Evolutionary conservation across 2,113 vertebrate species (phyloP), one percentile per base, ranked within the genome.

Genomic region (Pachycephala philippinensis): DNA sequence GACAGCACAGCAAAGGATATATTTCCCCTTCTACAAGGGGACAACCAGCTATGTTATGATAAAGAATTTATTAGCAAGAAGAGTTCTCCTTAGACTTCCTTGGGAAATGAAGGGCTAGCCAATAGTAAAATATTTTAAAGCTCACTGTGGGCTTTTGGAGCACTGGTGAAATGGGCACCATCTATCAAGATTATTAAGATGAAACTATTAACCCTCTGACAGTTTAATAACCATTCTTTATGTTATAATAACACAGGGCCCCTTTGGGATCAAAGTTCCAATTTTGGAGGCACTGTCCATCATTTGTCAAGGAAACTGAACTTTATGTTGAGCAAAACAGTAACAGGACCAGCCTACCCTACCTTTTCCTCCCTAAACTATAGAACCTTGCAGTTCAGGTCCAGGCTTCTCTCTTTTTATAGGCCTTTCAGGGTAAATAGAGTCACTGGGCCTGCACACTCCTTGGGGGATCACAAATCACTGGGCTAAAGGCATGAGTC

Each of bases 181-280:
- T 97, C 97, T 97, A 98, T 97, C 96, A 98, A 97, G 97, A 96
- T 98, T 98, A 98, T 98, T 98, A 98, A 98, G 96, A 98, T 98
- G 95, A 98, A 98, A 97, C 97, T 97, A 97, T 98, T 98, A 97
- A 97, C 97, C 93, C 97, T 96, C 93, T 97, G 98, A 98, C 97
- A 98, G 96, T 98, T 98, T 98, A 98, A 98, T 98, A 98, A 98
- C 93, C 96, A 94, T 98, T 98, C 97, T 98, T 98, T 98, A 98
- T 98, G 97, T 98, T 98, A 97, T 98, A 98, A 98, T 98, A 98
- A 98, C 98, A 98, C 89, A 96, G 61, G 91, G 70, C 90, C 92
- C 93, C 97, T 97, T 97, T 96, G 97, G 94, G 98, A 97, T 98
- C 96, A 94, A 77, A 97, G 97, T 98, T 98, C 98, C 97, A 97